Conservation (phyloP, 2,888 invertebrate species). For the Cryptophagus acutangulus region DNA sequence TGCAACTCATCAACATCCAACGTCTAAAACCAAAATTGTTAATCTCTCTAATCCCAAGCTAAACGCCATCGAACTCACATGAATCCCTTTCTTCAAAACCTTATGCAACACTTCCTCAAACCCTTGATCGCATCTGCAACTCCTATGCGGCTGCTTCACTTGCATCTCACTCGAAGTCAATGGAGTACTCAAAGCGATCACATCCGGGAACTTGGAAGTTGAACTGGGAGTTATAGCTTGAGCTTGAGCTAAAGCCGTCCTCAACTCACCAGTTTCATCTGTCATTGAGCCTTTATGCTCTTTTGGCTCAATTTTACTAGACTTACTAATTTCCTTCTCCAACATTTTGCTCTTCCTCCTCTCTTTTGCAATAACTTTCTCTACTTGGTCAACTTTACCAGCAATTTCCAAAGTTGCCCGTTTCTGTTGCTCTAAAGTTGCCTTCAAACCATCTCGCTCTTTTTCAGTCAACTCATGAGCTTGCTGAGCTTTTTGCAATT, state of each 20-base stretch:
- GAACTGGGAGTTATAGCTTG: conserved; percentile 21
- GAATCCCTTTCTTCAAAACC: conserved; percentile 34
- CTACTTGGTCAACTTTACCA: conserved; percentile 30
- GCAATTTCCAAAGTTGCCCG: conserved; percentile 15
- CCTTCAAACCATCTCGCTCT: conserved; percentile 8
- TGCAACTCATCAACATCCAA: conserved; percentile 54
- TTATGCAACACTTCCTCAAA: conserved; percentile 29
- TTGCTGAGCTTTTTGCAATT: conserved; percentile 4
- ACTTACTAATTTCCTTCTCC: conserved; percentile 19
- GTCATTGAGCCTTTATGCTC: conserved; percentile 23
- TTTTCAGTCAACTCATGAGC: conserved; percentile 6
- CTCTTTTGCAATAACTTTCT: conserved; percentile 30
- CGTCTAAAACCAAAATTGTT: conserved; percentile 43
- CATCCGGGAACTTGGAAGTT: conserved; percentile 21
- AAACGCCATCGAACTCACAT: no score
- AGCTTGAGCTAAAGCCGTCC: no score
- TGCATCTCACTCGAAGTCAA: conserved; percentile 26
- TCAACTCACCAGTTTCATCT: conserved; percentile 28
- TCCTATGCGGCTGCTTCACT: no score
- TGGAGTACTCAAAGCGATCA: conserved; percentile 26
- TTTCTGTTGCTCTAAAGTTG: conserved; percentile 5
- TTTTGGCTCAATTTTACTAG: conserved; percentile 8
- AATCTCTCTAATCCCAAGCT: no score
- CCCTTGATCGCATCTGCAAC: conserved; percentile 18
- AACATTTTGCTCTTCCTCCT: conserved; percentile 30